Percentiles rank a stretch among this genome's conserved stretches.
phyloP scores from a whole-genome alignment of 2,113 vertebrate species.

The Plectropomus leopardus region DNA sequence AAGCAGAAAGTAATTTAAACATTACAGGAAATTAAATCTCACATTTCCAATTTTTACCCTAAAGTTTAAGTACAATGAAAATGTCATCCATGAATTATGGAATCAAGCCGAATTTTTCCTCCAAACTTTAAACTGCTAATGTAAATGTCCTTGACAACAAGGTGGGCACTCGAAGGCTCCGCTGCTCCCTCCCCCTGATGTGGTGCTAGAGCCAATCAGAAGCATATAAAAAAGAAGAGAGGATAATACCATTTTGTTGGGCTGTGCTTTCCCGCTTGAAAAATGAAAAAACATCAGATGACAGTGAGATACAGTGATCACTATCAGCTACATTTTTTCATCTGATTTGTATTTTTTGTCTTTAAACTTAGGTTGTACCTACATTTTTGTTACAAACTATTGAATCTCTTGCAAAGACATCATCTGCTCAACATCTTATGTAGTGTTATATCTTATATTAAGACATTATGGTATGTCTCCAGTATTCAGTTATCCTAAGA shows the following conservation, averaged over 20 bases:
- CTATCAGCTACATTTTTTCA: conserved; percentile 14
- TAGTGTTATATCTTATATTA: conserved; percentile 56
- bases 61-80: conserved; percentile 98
- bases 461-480: conserved; percentile 51
- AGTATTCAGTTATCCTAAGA: conserved; percentile 64
- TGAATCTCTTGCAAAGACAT: conserved; percentile 39
- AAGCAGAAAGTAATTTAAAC: conserved; percentile 97
- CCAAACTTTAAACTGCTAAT: conserved; percentile 90
- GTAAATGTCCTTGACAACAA: conserved; percentile 92
- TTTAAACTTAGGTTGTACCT: conserved; percentile 16
- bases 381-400: conserved; percentile 49
- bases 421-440: conserved; percentile 34
- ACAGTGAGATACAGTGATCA: conserved; percentile 21
- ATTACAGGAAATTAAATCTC: conserved; percentile 99
- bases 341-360: conserved; percentile 15
- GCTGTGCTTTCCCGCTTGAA: conserved; percentile 16
- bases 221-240: neutral
- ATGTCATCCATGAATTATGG: conserved; percentile 97
- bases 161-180: conserved; percentile 47
- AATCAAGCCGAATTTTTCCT: conserved; percentile 93
- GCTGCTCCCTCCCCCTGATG: conserved; percentile 34
- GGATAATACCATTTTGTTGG: conserved; percentile 30
- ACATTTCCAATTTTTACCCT: conserved; percentile 93
- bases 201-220: conserved; percentile 61
- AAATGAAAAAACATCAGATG: conserved; percentile 31